Evolutionary conservation across 2,888 invertebrate genomes (phyloP), one percentile per base, ranked within the genome.

Genomic region (Encarsia formosa): DNA sequence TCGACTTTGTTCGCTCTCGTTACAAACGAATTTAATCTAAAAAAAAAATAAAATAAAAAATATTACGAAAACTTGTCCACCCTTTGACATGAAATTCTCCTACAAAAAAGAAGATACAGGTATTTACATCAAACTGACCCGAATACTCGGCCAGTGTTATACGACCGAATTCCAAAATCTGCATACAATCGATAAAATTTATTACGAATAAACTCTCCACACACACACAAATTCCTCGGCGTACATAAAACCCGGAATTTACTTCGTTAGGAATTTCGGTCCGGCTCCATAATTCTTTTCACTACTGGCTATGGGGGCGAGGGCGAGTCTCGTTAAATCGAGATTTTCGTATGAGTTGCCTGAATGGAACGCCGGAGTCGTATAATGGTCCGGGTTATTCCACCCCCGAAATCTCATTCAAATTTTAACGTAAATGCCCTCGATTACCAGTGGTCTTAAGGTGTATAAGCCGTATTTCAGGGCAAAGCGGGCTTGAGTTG

Each of bases 121-220:
- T n/a, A n/a, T n/a, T n/a, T n/a, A n/a, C n/a, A n/a, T n/a, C n/a
- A n/a, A n/a, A n/a, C n/a, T n/a, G n/a, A n/a, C n/a, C n/a, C n/a
- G n/a, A n/a, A n/a, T n/a, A n/a, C n/a, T n/a, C n/a, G n/a, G n/a
- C n/a, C n/a, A n/a, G n/a, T n/a, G n/a, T n/a, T n/a, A n/a, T n/a
- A n/a, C 26, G 8, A 29, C 15, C 13, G 20, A 20, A 42, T 20
- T 20, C 31, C 31, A 34, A 23, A 45, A 45, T 45, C 37, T 45
- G 45, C 45, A 45, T 45, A 45, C 26, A 45, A 45, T 45, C 45
- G 37, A 45, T 45, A 44, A 45, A 44, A 26, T 18, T 37, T 37
- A 35, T 31, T 18, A 31, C 16, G 39, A 38, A 31, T 47, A 47
- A 47, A 39, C 39, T 31, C 15, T n/a, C 5, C 24, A 19, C 20